Percentiles rank a stretch among this genome's conserved stretches.
These are phyloP conservation scores for Acromyrmex echinatior DNA, from an alignment of 1,140 invertebrate genomes.

Conservation along the genomic window DNA sequence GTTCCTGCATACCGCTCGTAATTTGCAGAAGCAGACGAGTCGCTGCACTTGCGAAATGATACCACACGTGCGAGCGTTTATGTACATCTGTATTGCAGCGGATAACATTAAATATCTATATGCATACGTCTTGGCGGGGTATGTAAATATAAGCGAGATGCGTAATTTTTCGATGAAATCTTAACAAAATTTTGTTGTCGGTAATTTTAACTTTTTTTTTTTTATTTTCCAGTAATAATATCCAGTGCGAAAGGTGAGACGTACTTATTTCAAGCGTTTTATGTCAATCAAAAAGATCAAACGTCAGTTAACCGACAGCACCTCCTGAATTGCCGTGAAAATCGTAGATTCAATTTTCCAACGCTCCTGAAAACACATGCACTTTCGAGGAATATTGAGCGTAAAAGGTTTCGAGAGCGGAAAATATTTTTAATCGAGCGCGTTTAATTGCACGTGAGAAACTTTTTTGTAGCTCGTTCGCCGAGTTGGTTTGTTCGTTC, in stretches of 20 bases:
- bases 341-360: constrained; percentile 20
- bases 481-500: not conserved
- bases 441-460: constrained; percentile 13
- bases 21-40: constrained; percentile 14
- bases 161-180: not conserved
- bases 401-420: not conserved
- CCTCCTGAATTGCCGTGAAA: not conserved
- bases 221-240: not conserved
- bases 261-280: not conserved
- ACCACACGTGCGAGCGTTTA: constrained; percentile 18
- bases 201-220: not conserved
- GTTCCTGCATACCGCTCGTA: constrained; percentile 27
- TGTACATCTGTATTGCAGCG: not conserved
- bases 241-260: not conserved
- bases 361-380: not conserved
- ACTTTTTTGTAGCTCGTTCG: not conserved
- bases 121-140: not conserved
- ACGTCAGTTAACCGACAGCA: not conserved
- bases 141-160: not conserved
- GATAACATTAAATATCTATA: not conserved
- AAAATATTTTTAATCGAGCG: constrained; percentile 3
- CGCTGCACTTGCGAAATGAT: constrained; percentile 5
- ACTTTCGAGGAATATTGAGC: not conserved
- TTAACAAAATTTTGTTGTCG: not conserved
- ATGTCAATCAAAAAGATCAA: not conserved